Percentiles rank a stretch among this genome's conserved stretches.
phyloP scores from a whole-genome alignment of 2,888 invertebrate genomes.

The Amitus sp. region DNA sequence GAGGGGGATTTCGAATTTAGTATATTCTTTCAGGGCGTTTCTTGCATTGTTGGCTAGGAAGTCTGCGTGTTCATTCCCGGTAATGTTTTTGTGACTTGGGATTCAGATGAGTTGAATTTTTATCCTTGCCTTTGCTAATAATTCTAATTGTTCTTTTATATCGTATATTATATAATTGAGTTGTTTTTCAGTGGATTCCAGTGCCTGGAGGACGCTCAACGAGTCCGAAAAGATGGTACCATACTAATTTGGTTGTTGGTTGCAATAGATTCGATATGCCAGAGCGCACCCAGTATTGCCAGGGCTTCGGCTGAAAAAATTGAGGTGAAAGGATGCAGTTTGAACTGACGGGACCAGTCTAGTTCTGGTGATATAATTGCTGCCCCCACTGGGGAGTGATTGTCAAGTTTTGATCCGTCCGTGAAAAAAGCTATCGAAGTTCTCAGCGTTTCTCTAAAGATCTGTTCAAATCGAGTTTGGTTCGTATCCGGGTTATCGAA shows the following conservation, averaged over 20 bases:
- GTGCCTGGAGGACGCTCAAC: background rate
- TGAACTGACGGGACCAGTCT: background rate
- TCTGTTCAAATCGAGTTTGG: too few relatives aligned
- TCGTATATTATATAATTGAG: background rate
- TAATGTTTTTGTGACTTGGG: background rate
- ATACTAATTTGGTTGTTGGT: too few relatives aligned
- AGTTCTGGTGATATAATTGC: background rate
- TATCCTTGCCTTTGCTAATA: too few relatives aligned
- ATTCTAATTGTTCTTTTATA: background rate
- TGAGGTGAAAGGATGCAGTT: background rate
- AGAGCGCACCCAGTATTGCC: background rate
- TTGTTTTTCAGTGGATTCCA: background rate
- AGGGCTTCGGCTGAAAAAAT: background rate
- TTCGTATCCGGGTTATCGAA: too few relatives aligned
- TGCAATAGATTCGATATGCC: background rate
- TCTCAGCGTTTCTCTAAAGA: too few relatives aligned
- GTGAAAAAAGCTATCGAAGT: too few relatives aligned
- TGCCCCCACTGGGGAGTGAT: background rate
- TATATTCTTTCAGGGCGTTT: too few relatives aligned
- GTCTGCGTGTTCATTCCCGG: background rate
- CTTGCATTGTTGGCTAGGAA: background rate
- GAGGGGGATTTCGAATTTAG: background rate
- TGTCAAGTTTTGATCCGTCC: background rate
- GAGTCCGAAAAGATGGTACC: background rate
- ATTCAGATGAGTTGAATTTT: background rate